Percentiles rank a stretch among this genome's conserved stretches.
Evolutionary conservation across 92 coral and sea anemone genomes (phyloP).

Genomic region (Porites divaricata): DNA sequence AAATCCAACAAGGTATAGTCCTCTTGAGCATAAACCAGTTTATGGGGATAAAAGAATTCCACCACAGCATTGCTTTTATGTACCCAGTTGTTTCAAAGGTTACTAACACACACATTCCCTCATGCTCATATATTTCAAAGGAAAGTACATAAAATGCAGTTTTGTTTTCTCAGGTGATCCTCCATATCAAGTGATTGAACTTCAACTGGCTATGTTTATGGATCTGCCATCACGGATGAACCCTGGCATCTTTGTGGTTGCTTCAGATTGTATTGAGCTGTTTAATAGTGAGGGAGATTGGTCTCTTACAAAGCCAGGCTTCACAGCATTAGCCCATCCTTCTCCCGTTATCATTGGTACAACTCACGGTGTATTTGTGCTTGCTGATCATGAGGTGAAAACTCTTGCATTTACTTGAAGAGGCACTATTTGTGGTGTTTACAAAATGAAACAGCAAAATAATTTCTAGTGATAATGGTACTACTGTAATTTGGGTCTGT

Average conservation of each 20-base stretch:
- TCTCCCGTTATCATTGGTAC: slow-evolving; percentile 95
- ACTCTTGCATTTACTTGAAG: too few relatives aligned
- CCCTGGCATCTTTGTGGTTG: slow-evolving; percentile 89
- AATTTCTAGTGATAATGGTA: too few relatives aligned
- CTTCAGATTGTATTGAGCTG: slow-evolving; percentile 87
- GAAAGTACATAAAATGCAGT: background rate
- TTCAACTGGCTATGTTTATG: slow-evolving; percentile 83
- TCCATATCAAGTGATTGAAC: slow-evolving; percentile 90
- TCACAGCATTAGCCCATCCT: slow-evolving; percentile 97
- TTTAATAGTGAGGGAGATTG: slow-evolving; percentile 81
- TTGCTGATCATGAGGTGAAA: slow-evolving; percentile 49
- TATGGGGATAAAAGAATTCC: too few relatives aligned
- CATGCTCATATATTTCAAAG: background rate
- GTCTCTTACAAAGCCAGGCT: slow-evolving; percentile 84
- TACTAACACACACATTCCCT: too few relatives aligned
- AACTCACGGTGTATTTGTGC: slow-evolving; percentile 95
- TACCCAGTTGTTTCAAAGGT: too few relatives aligned
- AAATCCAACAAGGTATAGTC: too few relatives aligned
- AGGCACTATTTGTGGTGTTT: too few relatives aligned
- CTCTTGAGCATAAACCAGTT: too few relatives aligned
- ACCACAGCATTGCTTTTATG: too few relatives aligned
- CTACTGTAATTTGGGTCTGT: too few relatives aligned
- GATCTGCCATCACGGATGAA: slow-evolving; percentile 87
- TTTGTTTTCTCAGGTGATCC: slow-evolving; percentile 77
- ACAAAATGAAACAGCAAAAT: too few relatives aligned